phyloP scores from a whole-genome alignment of 2,888 invertebrate species.

The Ceramica pisi region DNA sequence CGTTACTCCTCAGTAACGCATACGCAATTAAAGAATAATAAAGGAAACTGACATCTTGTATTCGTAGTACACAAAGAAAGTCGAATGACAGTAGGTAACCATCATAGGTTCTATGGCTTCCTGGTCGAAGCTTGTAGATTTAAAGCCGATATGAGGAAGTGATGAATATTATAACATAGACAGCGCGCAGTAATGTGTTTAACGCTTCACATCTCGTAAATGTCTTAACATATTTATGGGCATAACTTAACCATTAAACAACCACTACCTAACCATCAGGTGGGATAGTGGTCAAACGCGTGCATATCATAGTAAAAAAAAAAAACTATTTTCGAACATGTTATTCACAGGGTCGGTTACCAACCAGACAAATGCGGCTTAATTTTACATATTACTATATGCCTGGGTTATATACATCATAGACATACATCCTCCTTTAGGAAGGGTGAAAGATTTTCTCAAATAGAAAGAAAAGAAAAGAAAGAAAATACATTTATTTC shows the following conservation, averaged over 20 bases:
- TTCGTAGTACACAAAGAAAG: constrained; percentile 20
- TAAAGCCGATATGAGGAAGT: constrained; percentile 28
- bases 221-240: neutral
- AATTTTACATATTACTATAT: too few relatives aligned
- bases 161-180: constrained; percentile 8
- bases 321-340: neutral
- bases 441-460: neutral
- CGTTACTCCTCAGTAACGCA: neutral
- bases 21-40: constrained; percentile 26
- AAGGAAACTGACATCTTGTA: constrained; percentile 29
- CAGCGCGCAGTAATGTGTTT: constrained; percentile 1
- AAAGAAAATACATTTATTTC: too few relatives aligned
- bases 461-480: too few relatives aligned
- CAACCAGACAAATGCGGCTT: neutral
- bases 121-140: constrained; percentile 14
- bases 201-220: constrained; percentile 24
- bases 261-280: too few relatives aligned
- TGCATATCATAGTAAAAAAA: too few relatives aligned
- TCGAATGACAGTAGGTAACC: constrained; percentile 24
- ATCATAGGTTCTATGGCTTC: constrained; percentile 17
- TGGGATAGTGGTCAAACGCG: too few relatives aligned
- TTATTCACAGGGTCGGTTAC: neutral
- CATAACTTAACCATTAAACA: neutral
- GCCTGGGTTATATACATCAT: too few relatives aligned
- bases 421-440: too few relatives aligned